Evolutionary conservation across 2,797 vertebrate genomes (phyloP).

Genomic region (Sebastes hubbsi): DNA sequence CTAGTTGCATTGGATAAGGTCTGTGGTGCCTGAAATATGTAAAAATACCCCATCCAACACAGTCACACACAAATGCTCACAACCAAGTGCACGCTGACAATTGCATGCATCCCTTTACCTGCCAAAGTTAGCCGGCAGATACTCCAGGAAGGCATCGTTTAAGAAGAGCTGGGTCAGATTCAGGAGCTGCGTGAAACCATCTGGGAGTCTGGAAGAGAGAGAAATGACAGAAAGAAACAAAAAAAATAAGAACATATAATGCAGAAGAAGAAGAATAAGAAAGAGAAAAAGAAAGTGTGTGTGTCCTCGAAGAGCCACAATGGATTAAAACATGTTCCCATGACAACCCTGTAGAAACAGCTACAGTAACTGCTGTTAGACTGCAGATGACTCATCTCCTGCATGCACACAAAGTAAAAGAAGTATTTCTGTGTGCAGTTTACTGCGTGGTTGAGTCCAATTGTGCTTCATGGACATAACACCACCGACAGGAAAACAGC

Average conservation of each 20-base stretch:
- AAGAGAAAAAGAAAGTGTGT: background rate
- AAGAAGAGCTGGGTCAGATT: conserved; percentile 99
- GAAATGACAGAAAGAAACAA: background rate
- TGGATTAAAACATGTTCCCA: conserved; percentile 42
- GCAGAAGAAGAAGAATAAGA: background rate
- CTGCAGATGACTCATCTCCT: conserved; percentile 55
- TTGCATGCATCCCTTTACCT: conserved; percentile 84
- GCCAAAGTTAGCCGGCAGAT: conserved; percentile 98
- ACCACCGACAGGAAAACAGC: conserved; percentile 6
- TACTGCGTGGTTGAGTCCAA: background rate
- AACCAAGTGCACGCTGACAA: background rate
- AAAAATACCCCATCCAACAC: background rate
- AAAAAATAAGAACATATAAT: background rate
- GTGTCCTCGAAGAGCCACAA: conserved; percentile 38
- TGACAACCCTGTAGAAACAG: conserved; percentile 46
- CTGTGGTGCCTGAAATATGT: background rate
- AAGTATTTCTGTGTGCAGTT: conserved; percentile 18
- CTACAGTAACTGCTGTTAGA: conserved; percentile 18
- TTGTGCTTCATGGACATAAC: conserved; percentile 6
- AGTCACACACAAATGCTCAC: background rate
- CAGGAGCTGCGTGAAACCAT: conserved; percentile 98
- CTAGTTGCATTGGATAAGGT: background rate
- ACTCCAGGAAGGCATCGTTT: conserved; percentile 99
- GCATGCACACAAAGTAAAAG: background rate
- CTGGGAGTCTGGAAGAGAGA: conserved; percentile 89